These are phyloP conservation scores for Cyclophora punctaria DNA, from an alignment of 2,888 invertebrate species.

Conservation along the genomic window DNA sequence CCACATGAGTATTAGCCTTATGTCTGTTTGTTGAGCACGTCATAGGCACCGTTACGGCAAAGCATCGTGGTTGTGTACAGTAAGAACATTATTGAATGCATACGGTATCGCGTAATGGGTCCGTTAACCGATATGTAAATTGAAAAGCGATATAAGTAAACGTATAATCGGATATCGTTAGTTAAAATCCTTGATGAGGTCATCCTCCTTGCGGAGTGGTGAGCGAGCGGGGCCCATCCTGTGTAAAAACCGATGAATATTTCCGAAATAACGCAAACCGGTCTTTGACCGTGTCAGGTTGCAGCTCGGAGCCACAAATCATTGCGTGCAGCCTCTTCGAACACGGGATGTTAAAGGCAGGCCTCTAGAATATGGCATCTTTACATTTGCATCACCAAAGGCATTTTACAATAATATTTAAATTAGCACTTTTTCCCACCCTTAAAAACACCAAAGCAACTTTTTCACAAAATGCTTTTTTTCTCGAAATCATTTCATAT, in stretches of 20 bases:
- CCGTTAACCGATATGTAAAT: constrained; percentile 14
- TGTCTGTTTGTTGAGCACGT: too few species aligned
- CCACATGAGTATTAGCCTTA: too few species aligned
- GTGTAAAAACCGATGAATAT: constrained; percentile 48
- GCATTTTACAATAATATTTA: too few species aligned
- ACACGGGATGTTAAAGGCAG: constrained; percentile 17
- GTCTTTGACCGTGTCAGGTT: constrained; percentile 62
- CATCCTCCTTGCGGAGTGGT: constrained; percentile 34
- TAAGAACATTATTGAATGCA: neutral
- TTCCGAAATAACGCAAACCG: constrained; percentile 65
- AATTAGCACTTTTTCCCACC: too few species aligned
- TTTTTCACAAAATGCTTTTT: too few species aligned
- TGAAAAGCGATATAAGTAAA: constrained; percentile 17
- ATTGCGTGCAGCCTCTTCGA: constrained; percentile 33
- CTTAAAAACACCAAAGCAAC: too few species aligned
- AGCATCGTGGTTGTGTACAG: too few species aligned
- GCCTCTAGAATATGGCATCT: too few species aligned
- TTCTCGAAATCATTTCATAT: too few species aligned
- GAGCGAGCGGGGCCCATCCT: constrained; percentile 31
- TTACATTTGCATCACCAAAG: too few species aligned
- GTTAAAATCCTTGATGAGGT: constrained; percentile 53
- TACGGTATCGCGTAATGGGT: neutral
- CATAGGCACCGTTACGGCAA: too few species aligned
- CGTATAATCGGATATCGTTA: constrained; percentile 27
- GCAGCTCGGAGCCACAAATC: constrained; percentile 48